Evolutionary conservation across 64 coral and sea anemone species (phyloP), one percentile per base, ranked within the genome.

Genomic region (Stichodactyla mertensii): DNA sequence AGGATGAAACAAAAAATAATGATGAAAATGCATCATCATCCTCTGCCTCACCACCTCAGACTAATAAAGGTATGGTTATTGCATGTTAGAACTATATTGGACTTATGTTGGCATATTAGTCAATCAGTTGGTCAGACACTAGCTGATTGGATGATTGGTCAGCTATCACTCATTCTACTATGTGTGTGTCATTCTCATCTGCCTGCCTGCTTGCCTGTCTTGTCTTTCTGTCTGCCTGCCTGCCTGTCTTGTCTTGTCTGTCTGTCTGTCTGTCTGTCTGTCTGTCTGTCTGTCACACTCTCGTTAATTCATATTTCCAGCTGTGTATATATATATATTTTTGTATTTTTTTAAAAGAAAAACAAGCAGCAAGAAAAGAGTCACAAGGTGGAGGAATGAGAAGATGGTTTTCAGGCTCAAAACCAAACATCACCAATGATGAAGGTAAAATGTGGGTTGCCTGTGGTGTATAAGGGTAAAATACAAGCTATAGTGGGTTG

Each of bases 401-500:
- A 19, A 55, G 26, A 19, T 84, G 82, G 82, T 84, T 84, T 60
- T 84, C 82, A 26, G 26, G 53, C n/a, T 84, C 82, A 10, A 84
- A 84, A 54, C 82, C 82, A 58, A 58, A 58, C 82, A 54, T 84
- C 22, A 12, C 82, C 10, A 84, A 55, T 56, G 82, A 55, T 24
- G 82, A 84, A 58, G 82, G 82, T 84, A 56, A 58, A 52, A 26
- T 16, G 14, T 61, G 59, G 59, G 59, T 15, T 61, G 2, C 59
- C 59, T 61, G 59, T 61, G 59, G 59, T 61, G 18, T 45, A 45
- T 3, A 45, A 45, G 36, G 36, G 36, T 45, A 45, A 45, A 45
- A 45, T 45, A 45, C 4, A 2, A 5, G 4, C 59, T 61, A 15
- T 15, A 16, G 14, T 61, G 59, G 59, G 59, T 15, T 61, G 13